Percentiles rank a stretch among this genome's conserved stretches.
Evolutionary conservation across 2,888 invertebrate species (phyloP).

Genomic region (Trichogramma dendrolimi): DNA sequence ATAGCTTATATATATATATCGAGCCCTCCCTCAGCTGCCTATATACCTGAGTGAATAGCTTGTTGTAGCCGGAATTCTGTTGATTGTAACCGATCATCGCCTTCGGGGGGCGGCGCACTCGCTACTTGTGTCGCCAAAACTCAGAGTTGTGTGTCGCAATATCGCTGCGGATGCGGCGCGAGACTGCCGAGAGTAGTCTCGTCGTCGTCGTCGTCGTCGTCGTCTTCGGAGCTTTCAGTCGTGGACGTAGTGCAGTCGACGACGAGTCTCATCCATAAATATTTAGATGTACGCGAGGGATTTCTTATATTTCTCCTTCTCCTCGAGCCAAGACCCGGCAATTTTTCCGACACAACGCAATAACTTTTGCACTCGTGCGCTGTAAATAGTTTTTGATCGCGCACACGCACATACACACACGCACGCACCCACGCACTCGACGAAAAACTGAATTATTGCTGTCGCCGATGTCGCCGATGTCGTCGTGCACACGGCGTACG

Average conservation of each 20-base stretch:
- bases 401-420: background rate
- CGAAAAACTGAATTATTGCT: background rate
- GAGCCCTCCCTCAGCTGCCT: background rate
- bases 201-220: background rate
- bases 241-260: conserved; percentile 33
- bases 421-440: background rate
- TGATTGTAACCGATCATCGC: conserved; percentile 71
- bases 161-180: conserved; percentile 29
- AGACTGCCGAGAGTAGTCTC: background rate
- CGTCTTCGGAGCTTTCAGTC: background rate
- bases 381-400: too few relatives aligned
- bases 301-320: background rate
- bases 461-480: background rate
- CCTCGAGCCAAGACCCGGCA: background rate
- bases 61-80: conserved; percentile 76
- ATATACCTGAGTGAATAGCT: conserved; percentile 75
- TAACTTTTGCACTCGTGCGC: too few relatives aligned
- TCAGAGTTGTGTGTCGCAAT: conserved; percentile 32
- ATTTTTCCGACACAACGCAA: background rate
- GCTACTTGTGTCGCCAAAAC: conserved; percentile 21
- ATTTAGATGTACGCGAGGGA: background rate
- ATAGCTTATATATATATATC: too few relatives aligned
- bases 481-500: background rate
- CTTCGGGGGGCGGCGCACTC: conserved; percentile 32
- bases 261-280: conserved; percentile 27